Conservation (phyloP, 2,797 vertebrate species). For the Trichosurus vulpecula region DNA sequence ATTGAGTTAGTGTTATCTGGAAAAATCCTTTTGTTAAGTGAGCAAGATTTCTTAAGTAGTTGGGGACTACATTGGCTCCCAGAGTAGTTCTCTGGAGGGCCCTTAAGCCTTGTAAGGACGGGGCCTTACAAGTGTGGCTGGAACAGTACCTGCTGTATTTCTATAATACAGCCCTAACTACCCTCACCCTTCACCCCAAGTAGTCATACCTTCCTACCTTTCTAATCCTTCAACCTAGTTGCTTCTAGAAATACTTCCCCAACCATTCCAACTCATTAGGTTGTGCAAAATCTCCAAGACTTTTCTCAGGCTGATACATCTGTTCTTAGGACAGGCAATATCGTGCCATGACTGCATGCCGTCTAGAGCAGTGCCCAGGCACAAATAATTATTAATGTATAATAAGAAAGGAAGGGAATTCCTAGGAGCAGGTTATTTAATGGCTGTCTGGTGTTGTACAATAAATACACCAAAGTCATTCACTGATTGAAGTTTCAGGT, state of each 20-base stretch:
- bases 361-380: neutral
- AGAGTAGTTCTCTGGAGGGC: neutral
- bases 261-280: neutral
- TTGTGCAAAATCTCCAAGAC: neutral
- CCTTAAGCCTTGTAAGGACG: neutral
- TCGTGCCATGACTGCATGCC: neutral
- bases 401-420: neutral
- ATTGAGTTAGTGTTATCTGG: constrained; percentile 15
- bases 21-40: constrained; percentile 32
- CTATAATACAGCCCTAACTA: neutral
- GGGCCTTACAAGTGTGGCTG: neutral
- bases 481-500: neutral
- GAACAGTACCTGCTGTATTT: neutral
- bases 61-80: neutral
- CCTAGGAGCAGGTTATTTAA: neutral
- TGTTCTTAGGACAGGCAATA: neutral
- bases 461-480: neutral
- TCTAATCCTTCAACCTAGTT: neutral
- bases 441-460: neutral
- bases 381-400: neutral
- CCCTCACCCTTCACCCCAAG: neutral
- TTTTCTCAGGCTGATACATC: neutral
- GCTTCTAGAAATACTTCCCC: neutral
- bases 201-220: neutral
- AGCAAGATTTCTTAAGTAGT: constrained; percentile 14